Percentiles rank a stretch among this genome's conserved stretches.
Conservation (phyloP, 2,888 invertebrate genomes). For the Aricia artaxerxes region DNA sequence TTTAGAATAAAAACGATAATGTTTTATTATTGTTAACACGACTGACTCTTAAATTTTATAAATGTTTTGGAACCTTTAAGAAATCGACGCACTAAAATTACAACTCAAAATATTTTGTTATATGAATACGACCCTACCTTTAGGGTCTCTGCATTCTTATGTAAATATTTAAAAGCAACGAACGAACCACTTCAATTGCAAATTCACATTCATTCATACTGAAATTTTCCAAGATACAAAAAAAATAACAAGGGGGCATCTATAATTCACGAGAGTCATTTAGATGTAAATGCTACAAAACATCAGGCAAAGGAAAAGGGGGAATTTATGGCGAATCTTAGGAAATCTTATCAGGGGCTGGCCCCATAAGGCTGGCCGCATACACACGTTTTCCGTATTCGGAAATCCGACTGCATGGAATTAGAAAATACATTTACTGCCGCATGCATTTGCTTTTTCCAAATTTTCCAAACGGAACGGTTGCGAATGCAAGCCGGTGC, state of each 20-base stretch:
- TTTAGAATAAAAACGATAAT: not conserved
- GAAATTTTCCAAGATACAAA: not conserved
- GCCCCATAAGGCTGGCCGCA: no score
- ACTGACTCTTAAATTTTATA: not conserved
- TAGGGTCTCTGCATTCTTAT: not conserved
- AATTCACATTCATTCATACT: not conserved
- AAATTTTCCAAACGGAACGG: no score
- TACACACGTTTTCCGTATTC: no score
- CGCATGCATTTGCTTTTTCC: no score
- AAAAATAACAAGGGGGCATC: not conserved
- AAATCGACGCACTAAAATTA: not conserved
- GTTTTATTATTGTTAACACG: not conserved
- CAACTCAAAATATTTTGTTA: not conserved
- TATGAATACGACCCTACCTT: conserved; percentile 10
- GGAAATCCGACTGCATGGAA: no score
- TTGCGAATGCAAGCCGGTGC: no score
- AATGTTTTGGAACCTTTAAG: not conserved
- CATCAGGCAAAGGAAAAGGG: not conserved
- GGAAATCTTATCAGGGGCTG: not conserved
- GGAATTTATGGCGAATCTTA: not conserved
- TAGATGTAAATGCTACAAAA: not conserved
- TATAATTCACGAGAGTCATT: not conserved
- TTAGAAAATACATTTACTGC: no score
- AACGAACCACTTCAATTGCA: conserved; percentile 3
- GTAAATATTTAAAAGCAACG: not conserved